Evolutionary conservation across 2,888 invertebrate genomes (phyloP), one percentile per base, ranked within the genome.

Genomic region (Drosophila aldrichi): DNA sequence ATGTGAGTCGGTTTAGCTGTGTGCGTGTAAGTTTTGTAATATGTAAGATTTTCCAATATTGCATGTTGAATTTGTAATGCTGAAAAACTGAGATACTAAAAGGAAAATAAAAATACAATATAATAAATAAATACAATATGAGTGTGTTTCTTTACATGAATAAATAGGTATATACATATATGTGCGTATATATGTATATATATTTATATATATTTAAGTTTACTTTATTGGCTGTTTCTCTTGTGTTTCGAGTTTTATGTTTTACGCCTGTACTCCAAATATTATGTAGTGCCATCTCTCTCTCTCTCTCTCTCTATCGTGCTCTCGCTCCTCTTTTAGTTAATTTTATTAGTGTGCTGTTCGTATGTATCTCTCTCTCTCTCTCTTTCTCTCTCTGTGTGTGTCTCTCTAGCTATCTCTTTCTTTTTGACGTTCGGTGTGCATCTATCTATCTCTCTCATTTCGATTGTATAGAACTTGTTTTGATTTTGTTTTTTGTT

Each of bases 131-230:
- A 65, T 63, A 71, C 16, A 41, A 58, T 65, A 60, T 75, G 54
- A 58, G 54, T 71, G 58, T 66, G 62, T 70, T 59, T 62, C 58
- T 65, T 49, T 68, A 20, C 51, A 74, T 78, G 55, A 70, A 80
- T 76, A 81, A 86, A 86, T 76, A 73, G 63, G 66, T 83, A 74
- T 41, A 72, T 63, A 65, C 61, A 63, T 67, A 67, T n/a, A 22
- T 44, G n/a, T 14, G 36, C 46, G 48, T 29, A 71, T 68, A 67
- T 25, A 25, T 4, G 4, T 25, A 25, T 25, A 25, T 25, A 25
- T 25, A 25, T 25, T 1, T 36, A 3, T 36, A 6, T 59, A 63
- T 43, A 71, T 65, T 66, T 69, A 78, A 73, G 64, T 56, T 67
- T 54, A 69, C 20, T 58, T 65, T 77, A 55, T 66, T 63, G 79